A percentile compares a stretch with the other conserved stretches of the same genome.
phyloP scores from a whole-genome alignment of 2,888 invertebrate genomes.

The Perithous albicinctus region DNA sequence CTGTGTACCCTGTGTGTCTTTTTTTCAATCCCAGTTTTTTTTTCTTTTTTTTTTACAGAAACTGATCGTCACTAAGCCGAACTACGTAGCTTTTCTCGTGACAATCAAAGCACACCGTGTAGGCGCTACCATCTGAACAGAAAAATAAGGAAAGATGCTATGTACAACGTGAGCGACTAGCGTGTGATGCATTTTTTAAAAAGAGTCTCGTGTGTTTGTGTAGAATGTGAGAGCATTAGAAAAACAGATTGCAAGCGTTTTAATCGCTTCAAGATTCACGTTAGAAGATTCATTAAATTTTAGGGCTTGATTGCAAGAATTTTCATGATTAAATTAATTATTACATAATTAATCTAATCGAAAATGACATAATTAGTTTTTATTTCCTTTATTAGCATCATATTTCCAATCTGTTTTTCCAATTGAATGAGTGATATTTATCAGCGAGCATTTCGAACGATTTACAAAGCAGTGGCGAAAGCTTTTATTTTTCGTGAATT shows the following conservation, averaged over 20 bases:
- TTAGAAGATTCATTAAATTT: not conserved
- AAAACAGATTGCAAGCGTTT: not conserved
- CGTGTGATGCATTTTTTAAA: conserved; percentile 55
- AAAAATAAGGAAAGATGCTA: conserved; percentile 82
- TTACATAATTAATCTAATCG: too few species aligned
- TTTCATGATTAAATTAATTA: too few species aligned
- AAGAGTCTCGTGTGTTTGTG: conserved; percentile 32
- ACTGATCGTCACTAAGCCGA: conserved; percentile 83
- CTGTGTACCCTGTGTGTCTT: conserved; percentile 49
- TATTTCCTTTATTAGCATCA: not conserved
- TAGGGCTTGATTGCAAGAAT: too few species aligned
- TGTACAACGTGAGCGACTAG: conserved; percentile 80
- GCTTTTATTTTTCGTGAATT: conserved; percentile 60
- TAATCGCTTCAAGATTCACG: not conserved
- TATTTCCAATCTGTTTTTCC: not conserved
- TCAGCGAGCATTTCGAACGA: conserved; percentile 53
- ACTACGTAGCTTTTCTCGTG: conserved; percentile 84
- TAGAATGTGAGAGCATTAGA: not conserved
- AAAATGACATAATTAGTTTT: too few species aligned
- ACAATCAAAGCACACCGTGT: conserved; percentile 84
- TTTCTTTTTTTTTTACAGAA: conserved; percentile 74
- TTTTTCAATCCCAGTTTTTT: conserved; percentile 28
- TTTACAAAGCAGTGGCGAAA: conserved; percentile 64
- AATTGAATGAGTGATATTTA: conserved; percentile 15
- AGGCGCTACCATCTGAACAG: conserved; percentile 83